A percentile compares a stretch with the other conserved stretches of the same genome.
Conservation (phyloP, 2,797 vertebrate genomes). For the Botia kubotai region DNA sequence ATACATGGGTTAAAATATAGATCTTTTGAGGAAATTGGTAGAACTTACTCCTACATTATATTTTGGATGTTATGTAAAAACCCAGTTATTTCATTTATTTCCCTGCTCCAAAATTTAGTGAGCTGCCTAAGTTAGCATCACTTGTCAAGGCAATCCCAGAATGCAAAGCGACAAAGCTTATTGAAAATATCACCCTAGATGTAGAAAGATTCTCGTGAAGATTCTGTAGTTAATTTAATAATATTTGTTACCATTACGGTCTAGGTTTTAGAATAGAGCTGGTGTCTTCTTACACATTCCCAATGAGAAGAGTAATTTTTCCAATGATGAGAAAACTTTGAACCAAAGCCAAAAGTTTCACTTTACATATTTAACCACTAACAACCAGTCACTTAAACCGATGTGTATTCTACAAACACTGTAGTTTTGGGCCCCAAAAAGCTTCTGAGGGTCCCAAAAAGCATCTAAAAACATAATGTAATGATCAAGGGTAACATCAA, state of each 20-base stretch:
- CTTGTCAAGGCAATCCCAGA: too few relatives aligned
- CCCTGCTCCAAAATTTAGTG: neutral
- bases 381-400: slow-evolving; percentile 13
- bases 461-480: neutral
- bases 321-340: neutral
- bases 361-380: slow-evolving; percentile 11
- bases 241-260: neutral
- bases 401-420: slow-evolving; percentile 3
- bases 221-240: too few relatives aligned
- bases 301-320: neutral
- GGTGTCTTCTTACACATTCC: neutral
- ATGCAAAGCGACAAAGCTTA: too few relatives aligned
- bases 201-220: too few relatives aligned
- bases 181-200: too few relatives aligned
- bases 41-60: neutral
- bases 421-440: neutral
- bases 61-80: neutral
- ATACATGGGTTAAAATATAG: slow-evolving; percentile 12
- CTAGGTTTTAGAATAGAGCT: neutral
- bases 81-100: neutral
- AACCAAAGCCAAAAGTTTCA: slow-evolving; percentile 21
- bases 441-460: neutral
- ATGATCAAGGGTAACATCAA: slow-evolving; percentile 19
- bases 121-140: neutral
- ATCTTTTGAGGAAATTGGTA: neutral